Evolutionary conservation across 2,113 vertebrate genomes (phyloP).

Genomic region (Cyphomyrus plagiostoma): DNA sequence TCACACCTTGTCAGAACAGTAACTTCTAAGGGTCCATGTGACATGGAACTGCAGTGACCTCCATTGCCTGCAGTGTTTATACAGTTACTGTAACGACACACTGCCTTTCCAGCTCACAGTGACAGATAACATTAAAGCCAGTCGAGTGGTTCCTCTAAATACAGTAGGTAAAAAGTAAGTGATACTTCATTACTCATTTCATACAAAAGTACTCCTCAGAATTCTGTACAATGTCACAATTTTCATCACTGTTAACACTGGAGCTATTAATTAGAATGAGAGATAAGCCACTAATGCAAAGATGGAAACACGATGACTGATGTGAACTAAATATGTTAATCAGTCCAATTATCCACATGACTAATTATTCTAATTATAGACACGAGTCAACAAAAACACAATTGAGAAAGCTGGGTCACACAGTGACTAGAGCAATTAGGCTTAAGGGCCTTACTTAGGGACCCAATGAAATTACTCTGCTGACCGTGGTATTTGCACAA

Average conservation of each 20-base stretch:
- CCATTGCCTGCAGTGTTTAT: neutral
- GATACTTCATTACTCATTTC: neutral
- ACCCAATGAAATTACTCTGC: neutral
- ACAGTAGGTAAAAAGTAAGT: neutral
- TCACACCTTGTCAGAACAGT: neutral
- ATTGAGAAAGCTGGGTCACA: neutral
- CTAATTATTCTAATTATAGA: neutral
- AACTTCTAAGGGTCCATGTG: neutral
- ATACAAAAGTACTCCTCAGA: neutral
- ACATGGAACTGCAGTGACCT: neutral
- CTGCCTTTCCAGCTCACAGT: neutral
- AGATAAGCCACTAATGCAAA: neutral
- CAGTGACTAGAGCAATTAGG: neutral
- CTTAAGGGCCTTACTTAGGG: neutral
- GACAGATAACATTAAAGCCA: neutral
- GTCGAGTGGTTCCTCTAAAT: neutral
- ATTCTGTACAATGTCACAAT: neutral
- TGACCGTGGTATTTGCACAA: neutral
- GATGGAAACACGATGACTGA: neutral
- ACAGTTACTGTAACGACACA: neutral
- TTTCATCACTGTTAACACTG: neutral
- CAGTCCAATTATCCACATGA: neutral
- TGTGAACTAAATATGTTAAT: neutral
- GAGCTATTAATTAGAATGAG: neutral
- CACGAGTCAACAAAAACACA: neutral